A percentile compares a stretch with the other conserved stretches of the same genome.
phyloP scores from a whole-genome alignment of 2,797 vertebrate genomes.

The Chlorospingus flavigularis region DNA sequence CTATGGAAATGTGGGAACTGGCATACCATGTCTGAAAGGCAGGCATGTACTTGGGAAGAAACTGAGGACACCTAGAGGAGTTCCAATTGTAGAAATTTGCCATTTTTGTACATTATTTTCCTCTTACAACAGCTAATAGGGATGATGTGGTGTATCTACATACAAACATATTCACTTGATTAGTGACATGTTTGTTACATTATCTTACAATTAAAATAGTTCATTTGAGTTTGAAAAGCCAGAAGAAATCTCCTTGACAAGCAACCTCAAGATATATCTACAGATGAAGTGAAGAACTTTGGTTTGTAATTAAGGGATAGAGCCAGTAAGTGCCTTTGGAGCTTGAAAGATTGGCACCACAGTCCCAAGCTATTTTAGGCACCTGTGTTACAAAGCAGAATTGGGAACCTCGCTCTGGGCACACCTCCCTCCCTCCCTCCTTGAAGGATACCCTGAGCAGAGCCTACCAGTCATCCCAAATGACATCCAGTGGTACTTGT shows the following conservation, averaged over 20 bases:
- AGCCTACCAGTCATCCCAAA: background rate
- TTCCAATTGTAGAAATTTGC: background rate
- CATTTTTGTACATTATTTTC: background rate
- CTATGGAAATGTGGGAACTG: background rate
- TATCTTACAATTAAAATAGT: background rate
- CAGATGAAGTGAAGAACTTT: background rate
- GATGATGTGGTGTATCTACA: background rate
- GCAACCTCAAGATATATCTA: background rate
- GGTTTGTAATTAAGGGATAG: background rate
- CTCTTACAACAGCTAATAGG: background rate
- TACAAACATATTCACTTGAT: background rate
- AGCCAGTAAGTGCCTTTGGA: background rate
- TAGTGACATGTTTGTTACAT: background rate
- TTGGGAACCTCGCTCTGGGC: background rate
- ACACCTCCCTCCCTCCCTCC: background rate
- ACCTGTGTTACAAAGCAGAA: background rate
- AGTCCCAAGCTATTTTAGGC: background rate
- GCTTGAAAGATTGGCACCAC: background rate
- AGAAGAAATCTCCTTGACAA: background rate
- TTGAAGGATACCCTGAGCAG: background rate
- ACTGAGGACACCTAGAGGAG: background rate
- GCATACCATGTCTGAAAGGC: background rate
- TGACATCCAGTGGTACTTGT: background rate
- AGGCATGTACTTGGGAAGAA: background rate
- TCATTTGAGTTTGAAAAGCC: background rate